Evolutionary conservation across 1,140 invertebrate species (phyloP).

Genomic region (Cotesia glomerata): DNA sequence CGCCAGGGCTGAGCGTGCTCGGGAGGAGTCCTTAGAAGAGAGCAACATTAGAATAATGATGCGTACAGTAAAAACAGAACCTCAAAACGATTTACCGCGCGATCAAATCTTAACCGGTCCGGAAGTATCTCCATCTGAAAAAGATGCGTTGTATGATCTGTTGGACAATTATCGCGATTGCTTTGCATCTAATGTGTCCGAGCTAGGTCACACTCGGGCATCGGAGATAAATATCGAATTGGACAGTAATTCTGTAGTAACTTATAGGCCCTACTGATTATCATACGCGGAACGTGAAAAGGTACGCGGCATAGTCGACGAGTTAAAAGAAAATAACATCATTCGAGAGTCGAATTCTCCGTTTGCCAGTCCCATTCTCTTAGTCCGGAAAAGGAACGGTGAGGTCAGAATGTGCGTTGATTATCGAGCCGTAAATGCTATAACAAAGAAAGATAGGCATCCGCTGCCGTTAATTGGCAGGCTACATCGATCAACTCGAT

Average conservation of each 20-base stretch:
- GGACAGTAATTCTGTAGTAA: conserved; percentile 45
- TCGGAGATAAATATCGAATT: conserved; percentile 39
- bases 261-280: conserved; percentile 44
- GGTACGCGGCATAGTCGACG: not conserved
- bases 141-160: conserved; percentile 19
- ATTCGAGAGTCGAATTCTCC: not conserved
- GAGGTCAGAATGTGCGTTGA: not conserved
- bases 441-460: not conserved
- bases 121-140: not conserved
- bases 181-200: conserved; percentile 30
- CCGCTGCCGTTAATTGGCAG: not conserved
- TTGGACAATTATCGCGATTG: conserved; percentile 33
- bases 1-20: conserved; percentile 6
- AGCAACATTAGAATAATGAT: not conserved
- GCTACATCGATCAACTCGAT: conserved; percentile 13
- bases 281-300: not conserved
- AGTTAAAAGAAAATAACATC: not conserved
- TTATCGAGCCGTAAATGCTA: not conserved
- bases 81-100: not conserved
- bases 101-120: conserved; percentile 17
- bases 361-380: not conserved
- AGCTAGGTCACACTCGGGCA: conserved; percentile 34
- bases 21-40: conserved; percentile 11
- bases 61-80: not conserved
- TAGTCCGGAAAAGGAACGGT: not conserved